Conservation (phyloP, 2,888 invertebrate species). For the Apamea anceps region DNA sequence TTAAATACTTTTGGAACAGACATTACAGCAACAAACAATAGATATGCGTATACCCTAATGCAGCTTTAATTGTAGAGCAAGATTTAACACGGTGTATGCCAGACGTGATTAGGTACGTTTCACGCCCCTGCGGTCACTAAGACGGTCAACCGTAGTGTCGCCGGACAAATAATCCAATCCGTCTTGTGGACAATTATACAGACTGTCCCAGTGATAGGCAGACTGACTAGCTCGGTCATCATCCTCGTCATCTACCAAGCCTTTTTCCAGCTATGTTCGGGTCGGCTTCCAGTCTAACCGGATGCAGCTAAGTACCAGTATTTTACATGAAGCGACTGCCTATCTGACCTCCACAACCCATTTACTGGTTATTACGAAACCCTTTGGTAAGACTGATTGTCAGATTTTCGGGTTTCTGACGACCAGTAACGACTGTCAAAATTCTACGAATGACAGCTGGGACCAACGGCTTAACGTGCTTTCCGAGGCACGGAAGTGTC, state of each 20-base stretch:
- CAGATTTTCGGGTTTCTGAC: too few species aligned
- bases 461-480: background rate
- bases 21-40: background rate
- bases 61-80: background rate
- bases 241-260: background rate
- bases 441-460: background rate
- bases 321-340: too few species aligned
- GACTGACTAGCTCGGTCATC: background rate
- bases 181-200: background rate
- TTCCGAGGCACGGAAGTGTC: background rate
- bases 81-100: background rate
- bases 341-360: too few species aligned
- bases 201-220: background rate
- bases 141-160: background rate
- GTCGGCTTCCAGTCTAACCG: background rate
- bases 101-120: constrained; percentile 21
- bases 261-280: background rate
- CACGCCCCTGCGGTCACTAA: constrained; percentile 16
- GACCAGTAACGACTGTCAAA: background rate
- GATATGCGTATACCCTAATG: background rate
- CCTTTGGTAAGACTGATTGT: too few species aligned
- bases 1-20: background rate
- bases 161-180: background rate
- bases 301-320: too few species aligned
- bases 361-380: too few species aligned